Evolutionary conservation across 2,888 invertebrate genomes (phyloP).

Genomic region (Polymixis flavicincta): DNA sequence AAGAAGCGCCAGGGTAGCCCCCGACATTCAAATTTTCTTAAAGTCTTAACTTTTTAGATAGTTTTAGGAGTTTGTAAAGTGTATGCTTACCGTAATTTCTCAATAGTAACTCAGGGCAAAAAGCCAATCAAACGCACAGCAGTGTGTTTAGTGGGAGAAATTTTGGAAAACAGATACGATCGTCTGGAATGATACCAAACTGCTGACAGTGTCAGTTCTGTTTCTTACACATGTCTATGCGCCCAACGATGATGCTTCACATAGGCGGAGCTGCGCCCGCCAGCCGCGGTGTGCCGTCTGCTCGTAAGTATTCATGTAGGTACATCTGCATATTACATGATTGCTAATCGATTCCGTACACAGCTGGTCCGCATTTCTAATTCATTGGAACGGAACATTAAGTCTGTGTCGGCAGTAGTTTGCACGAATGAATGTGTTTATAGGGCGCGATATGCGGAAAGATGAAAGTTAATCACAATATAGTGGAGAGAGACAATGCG

Average conservation of each 20-base stretch:
- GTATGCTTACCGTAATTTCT: neutral
- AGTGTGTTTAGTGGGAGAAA: neutral
- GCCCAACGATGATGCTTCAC: neutral
- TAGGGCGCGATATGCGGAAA: conserved; percentile 25
- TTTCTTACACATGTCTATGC: neutral
- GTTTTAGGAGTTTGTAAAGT: neutral
- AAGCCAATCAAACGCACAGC: neutral
- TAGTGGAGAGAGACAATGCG: conserved; percentile 41
- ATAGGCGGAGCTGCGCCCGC: neutral
- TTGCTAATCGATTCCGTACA: conserved; percentile 42
- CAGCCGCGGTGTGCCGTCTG: neutral
- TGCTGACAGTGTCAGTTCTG: conserved; percentile 29
- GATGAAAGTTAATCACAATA: conserved; percentile 43
- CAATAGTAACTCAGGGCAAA: neutral
- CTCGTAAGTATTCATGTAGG: conserved; percentile 2
- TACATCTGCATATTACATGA: conserved; percentile 48
- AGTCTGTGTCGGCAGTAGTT: conserved; percentile 8
- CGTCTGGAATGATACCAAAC: neutral
- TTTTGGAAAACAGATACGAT: neutral
- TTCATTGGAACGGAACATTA: conserved; percentile 44
- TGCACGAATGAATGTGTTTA: conserved; percentile 33
- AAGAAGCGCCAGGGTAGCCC: too few species aligned
- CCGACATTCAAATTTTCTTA: too few species aligned
- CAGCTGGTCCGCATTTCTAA: conserved; percentile 56
- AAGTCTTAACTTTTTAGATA: neutral